Percentiles rank a stretch among this genome's conserved stretches.
These are phyloP conservation scores for Microcebus tavaratra DNA, from an alignment of 2,113 vertebrate genomes.

Conservation along the genomic window DNA sequence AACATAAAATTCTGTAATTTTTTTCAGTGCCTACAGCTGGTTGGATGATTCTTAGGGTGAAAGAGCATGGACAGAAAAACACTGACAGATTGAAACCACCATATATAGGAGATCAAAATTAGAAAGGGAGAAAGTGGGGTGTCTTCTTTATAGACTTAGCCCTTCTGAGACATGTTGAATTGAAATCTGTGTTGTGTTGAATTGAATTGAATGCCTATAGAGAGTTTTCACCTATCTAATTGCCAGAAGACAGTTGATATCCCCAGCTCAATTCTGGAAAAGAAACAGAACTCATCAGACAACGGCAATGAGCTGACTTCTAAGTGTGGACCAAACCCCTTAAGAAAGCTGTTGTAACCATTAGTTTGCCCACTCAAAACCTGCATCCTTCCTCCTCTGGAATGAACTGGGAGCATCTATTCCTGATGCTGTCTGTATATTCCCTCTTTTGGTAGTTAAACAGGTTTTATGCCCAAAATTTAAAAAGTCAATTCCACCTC, in stretches of 20 bases:
- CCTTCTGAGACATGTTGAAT: background rate
- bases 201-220: background rate
- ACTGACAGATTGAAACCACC: background rate
- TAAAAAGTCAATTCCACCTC: constrained; percentile 16
- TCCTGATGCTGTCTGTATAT: background rate
- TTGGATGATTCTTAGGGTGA: background rate
- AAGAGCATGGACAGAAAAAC: background rate
- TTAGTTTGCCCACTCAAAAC: background rate
- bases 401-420: background rate
- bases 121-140: background rate
- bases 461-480: background rate
- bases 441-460: background rate
- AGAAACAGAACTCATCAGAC: background rate
- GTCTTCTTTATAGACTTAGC: background rate
- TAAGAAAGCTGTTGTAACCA: background rate
- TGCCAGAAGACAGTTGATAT: background rate
- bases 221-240: background rate
- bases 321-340: background rate
- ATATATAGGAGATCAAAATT: background rate
- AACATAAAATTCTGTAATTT: background rate
- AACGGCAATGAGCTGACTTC: background rate
- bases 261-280: background rate
- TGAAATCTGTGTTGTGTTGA: background rate
- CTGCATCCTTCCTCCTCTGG: background rate
- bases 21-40: background rate